These are phyloP conservation scores for Lampropteryx suffumata DNA, from an alignment of 2,888 invertebrate species.

Conservation along the genomic window DNA sequence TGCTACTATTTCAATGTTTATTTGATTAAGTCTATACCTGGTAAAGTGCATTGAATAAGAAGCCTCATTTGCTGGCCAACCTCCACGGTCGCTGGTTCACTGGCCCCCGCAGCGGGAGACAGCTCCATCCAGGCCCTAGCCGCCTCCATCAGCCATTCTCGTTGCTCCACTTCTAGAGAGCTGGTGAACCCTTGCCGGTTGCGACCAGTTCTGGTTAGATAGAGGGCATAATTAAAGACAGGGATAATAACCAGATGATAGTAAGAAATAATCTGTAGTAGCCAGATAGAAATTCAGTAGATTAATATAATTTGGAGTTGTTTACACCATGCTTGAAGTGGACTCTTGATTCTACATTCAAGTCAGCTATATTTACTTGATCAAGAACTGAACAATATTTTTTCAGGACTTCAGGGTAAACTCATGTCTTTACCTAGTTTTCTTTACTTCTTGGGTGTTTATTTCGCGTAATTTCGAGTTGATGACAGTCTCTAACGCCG, in stretches of 20 bases:
- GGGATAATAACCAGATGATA: too few species aligned
- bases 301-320: too few species aligned
- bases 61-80: slow-evolving; percentile 88
- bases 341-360: too few species aligned
- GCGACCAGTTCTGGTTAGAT: slow-evolving; percentile 78
- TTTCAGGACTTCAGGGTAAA: too few species aligned
- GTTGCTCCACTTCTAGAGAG: slow-evolving; percentile 66
- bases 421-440: slow-evolving; percentile 58
- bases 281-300: too few species aligned
- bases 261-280: too few species aligned
- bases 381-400: too few species aligned
- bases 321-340: too few species aligned
- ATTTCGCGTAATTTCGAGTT: slow-evolving; percentile 75
- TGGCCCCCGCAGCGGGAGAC: slow-evolving; percentile 63
- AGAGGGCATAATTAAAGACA: not conserved
- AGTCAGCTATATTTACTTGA: too few species aligned
- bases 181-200: slow-evolving; percentile 79
- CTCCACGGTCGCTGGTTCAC: slow-evolving; percentile 83
- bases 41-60: slow-evolving; percentile 85
- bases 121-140: slow-evolving; percentile 90
- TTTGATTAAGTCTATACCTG: slow-evolving; percentile 80
- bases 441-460: slow-evolving; percentile 64
- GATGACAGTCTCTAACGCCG: slow-evolving; percentile 78
- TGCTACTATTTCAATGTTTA: too few species aligned
- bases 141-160: slow-evolving; percentile 73